Conservation (phyloP, 2,888 invertebrate species). For the Melanostoma mellinum region DNA sequence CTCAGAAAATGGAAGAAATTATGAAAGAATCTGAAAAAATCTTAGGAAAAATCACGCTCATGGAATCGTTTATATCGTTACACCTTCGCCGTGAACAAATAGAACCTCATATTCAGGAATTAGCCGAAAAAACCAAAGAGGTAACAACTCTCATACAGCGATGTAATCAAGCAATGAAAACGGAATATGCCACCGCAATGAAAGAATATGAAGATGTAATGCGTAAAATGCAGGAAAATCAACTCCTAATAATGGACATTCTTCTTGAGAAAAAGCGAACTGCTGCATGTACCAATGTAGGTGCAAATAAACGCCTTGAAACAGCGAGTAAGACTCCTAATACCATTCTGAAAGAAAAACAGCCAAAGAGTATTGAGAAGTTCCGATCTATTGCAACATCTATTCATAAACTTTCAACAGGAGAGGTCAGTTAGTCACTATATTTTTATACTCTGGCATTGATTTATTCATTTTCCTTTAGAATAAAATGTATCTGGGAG, state of each 20-base stretch:
- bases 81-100: slow-evolving; percentile 74
- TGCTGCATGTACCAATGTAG: background rate
- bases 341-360: slow-evolving; percentile 62
- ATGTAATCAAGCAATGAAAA: slow-evolving; percentile 70
- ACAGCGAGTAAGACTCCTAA: slow-evolving; percentile 17
- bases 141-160: slow-evolving; percentile 67
- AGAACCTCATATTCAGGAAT: slow-evolving; percentile 55
- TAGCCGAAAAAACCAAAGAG: slow-evolving; percentile 58
- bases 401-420: background rate
- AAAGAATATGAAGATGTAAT: slow-evolving; percentile 72
- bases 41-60: slow-evolving; percentile 65
- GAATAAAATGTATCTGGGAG: slow-evolving; percentile 74
- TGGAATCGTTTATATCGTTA: slow-evolving; percentile 75
- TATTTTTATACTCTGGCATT: no score
- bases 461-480: background rate
- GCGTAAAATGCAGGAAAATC: slow-evolving; percentile 74
- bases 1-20: slow-evolving; percentile 40
- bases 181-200: slow-evolving; percentile 60
- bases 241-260: slow-evolving; percentile 64
- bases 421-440: slow-evolving; percentile 18
- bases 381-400: background rate
- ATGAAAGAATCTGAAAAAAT: slow-evolving; percentile 26
- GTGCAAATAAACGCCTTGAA: background rate
- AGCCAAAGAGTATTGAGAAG: slow-evolving; percentile 48
- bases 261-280: slow-evolving; percentile 30